A percentile compares a stretch with the other conserved stretches of the same genome.
Evolutionary conservation across 2,113 vertebrate species (phyloP).

Genomic region (pig (Sus scrofa)): DNA sequence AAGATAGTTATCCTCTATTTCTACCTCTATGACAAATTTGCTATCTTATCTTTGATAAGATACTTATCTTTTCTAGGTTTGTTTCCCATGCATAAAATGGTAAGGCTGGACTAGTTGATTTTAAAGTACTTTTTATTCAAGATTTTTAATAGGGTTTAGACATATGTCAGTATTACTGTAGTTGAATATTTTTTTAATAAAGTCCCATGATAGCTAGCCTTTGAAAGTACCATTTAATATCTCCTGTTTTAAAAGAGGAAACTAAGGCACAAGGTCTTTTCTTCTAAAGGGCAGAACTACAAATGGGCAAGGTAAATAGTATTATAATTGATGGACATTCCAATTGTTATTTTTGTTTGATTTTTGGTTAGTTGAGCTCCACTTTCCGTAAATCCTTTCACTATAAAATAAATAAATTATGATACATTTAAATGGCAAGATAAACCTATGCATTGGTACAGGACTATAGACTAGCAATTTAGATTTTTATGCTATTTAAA

Average conservation of each 20-base stretch:
- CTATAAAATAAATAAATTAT: conserved; percentile 17
- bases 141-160: background rate
- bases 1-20: conserved; percentile 41
- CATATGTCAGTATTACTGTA: background rate
- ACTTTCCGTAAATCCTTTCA: conserved; percentile 23
- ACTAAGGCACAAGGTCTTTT: background rate
- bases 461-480: background rate
- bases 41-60: background rate
- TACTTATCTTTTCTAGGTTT: background rate
- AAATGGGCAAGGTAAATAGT: background rate
- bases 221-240: conserved; percentile 18
- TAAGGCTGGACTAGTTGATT: background rate
- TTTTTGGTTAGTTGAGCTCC: conserved; percentile 48
- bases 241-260: conserved; percentile 20
- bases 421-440: background rate
- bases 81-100: conserved; percentile 35
- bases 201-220: background rate
- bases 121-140: background rate
- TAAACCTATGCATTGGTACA: background rate
- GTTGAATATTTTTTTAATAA: conserved; percentile 15
- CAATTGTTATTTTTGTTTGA: conserved; percentile 28
- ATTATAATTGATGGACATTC: background rate
- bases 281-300: background rate
- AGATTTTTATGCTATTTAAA: conserved; percentile 33
- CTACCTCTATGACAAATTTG: background rate